Evolutionary conservation across 2,888 invertebrate genomes (phyloP), one percentile per base, ranked within the genome.

Genomic region (Stratiomys singularior): DNA sequence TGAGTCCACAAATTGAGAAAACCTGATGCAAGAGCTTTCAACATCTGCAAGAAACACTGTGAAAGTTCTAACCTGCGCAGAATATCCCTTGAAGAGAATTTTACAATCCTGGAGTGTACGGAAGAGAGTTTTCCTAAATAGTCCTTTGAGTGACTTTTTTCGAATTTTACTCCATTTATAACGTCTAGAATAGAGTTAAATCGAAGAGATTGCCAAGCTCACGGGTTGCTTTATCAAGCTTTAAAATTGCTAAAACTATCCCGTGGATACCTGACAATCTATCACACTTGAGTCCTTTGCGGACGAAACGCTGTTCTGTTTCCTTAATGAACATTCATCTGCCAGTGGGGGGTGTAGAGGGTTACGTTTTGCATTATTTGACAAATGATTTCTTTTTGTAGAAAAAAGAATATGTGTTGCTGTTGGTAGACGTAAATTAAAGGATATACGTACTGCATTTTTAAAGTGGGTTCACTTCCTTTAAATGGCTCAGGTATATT

Each of bases 351-450:
- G 9, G 9, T n/a, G n/a, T n/a, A n/a, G n/a, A n/a, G n/a, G n/a
- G n/a, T n/a, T n/a, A n/a, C n/a, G n/a, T 60, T 60, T 60, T 60
- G 58, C 58, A 25, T 60, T 23, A 60, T 60, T 60, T 60, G 4
- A 18, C 58, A 23, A 25, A 18, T 60, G 23, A 60, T 25, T 60
- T 23, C 21, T 60, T 52, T 13, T 13, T 13, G 9, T 21, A n/a
- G n/a, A 4, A 60, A 9, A 5, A 60, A 60, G 58, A 18, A 60
- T 60, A 60, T 25, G 25, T 18, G 23, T 60, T 21, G 58, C 18
- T 11, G 58, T 60, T 18, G 25, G 9, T 60, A 21, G 58, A 13
- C 5, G 9, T 37, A 37, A 37, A 37, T 37, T 37, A 9, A 37
- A 37, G 37, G 37, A 37, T 37, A 37, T 37, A n/a, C n/a, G 37